Base-by-base conservation (phyloP, 2,888 invertebrate species). In the Eretmocerus hayati region DNA sequence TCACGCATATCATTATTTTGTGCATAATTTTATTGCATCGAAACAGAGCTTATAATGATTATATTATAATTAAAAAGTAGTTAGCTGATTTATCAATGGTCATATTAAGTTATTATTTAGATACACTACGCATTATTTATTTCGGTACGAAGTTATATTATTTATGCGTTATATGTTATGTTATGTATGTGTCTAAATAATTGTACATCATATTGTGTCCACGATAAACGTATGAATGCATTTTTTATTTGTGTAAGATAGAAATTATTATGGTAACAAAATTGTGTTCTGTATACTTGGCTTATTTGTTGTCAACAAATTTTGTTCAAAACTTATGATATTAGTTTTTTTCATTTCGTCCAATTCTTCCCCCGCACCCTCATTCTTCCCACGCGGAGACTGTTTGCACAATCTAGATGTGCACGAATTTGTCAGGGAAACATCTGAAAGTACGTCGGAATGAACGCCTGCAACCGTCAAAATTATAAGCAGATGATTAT, bases 321-420 rank as follows among this genome's bases (percentile, higher is more conserved):
- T 77, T 76, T 76, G 75, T 77, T 76, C 75, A 74, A 75, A 75
- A 76, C 57, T 52, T 54, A 58, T 52, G 48, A 40, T 37, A 30
- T 30, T 35, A 26, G 41, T 50, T 49, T 30, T 50, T 42, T 31
- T 31, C 49, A 52, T 46, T 55, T 42, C 39, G 48, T 52, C 46
- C 40, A 33, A 48, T 44, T 42, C 32, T 26, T 48, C 40, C 21
- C 26, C 31, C n/a, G n/a, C n/a, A n/a, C n/a, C n/a, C n/a, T n/a
- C n/a, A n/a, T n/a, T n/a, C n/a, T n/a, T n/a, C n/a, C n/a, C n/a
- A n/a, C n/a, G n/a, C n/a, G n/a, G n/a, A n/a, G n/a, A n/a, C n/a
- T n/a, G n/a, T n/a, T n/a, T n/a, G n/a, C n/a, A n/a, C n/a, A n/a
- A n/a, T n/a, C n/a, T n/a, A n/a, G n/a, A n/a, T n/a, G n/a, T n/a